These are phyloP conservation scores for Coccyzus lansbergi DNA, from an alignment of 2,797 vertebrate species.

Conservation along the genomic window DNA sequence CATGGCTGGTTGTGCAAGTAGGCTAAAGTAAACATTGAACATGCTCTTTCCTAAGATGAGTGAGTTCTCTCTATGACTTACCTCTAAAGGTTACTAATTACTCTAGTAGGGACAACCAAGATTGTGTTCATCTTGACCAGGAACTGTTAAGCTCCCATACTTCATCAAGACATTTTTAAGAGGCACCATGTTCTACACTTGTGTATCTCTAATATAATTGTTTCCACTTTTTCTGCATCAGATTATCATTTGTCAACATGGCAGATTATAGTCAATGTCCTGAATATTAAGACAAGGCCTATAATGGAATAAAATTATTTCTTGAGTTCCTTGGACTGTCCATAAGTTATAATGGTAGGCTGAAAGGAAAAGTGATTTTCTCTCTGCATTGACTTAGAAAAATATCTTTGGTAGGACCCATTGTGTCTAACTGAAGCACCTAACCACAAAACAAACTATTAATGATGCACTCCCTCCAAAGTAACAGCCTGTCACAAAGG, in stretches of 20 bases:
- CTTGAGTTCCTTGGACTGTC: not conserved
- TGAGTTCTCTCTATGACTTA: not conserved
- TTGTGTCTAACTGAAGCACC: not conserved
- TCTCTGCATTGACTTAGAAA: not conserved
- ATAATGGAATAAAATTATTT: not conserved
- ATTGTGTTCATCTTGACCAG: not conserved
- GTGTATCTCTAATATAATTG: not conserved
- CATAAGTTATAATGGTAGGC: not conserved
- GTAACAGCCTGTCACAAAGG: not conserved
- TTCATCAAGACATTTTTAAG: fast-evolving
- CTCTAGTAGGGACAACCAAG: not conserved
- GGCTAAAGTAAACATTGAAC: not conserved
- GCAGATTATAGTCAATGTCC: not conserved
- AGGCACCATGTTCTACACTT: not conserved
- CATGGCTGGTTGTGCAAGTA: not conserved
- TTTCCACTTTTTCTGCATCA: not conserved
- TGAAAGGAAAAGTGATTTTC: not conserved
- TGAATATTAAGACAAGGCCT: not conserved
- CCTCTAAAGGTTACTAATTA: not conserved
- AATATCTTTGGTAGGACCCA: not conserved
- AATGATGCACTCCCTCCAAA: not conserved
- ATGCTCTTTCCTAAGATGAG: not conserved
- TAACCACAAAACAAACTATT: not conserved
- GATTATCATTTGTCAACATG: not conserved
- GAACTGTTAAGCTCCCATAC: not conserved